Evolutionary conservation across 2,888 invertebrate species (phyloP).

Genomic region (Polymixis lichenea): DNA sequence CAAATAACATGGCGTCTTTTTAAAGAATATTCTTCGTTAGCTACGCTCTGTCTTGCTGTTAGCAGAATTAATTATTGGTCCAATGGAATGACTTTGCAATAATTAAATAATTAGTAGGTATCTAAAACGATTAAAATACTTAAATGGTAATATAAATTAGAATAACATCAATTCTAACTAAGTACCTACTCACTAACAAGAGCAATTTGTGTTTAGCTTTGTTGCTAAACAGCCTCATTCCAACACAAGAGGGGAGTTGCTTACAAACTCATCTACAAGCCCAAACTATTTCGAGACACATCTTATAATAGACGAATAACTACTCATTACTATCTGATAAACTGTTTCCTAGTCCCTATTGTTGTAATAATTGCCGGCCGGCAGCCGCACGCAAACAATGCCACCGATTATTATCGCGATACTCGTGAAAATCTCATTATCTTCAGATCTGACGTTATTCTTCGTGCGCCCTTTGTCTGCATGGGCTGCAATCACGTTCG

Average conservation of each 20-base stretch:
- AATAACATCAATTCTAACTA: neutral
- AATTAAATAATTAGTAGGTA: neutral
- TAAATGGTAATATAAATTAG: neutral
- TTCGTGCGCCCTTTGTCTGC: slow-evolving; percentile 64
- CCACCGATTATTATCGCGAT: slow-evolving; percentile 79
- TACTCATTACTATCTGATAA: slow-evolving; percentile 63
- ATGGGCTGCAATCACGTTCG: slow-evolving; percentile 72
- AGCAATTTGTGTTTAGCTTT: slow-evolving; percentile 17
- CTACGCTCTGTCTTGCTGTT: slow-evolving; percentile 1
- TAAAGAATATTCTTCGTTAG: slow-evolving; percentile 17
- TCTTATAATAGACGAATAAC: slow-evolving; percentile 55
- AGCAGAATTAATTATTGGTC: neutral
- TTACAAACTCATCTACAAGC: slow-evolving; percentile 27
- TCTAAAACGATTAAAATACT: neutral
- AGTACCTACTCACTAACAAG: neutral
- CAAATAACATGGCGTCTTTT: slow-evolving; percentile 38
- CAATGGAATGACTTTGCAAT: no score
- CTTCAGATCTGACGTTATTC: slow-evolving; percentile 75
- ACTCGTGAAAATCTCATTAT: slow-evolving; percentile 82
- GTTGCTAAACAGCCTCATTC: slow-evolving; percentile 2
- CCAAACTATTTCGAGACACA: slow-evolving; percentile 37
- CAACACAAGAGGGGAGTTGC: neutral
- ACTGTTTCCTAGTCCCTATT: slow-evolving; percentile 63
- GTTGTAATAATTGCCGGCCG: slow-evolving; percentile 70
- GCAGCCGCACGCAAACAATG: slow-evolving; percentile 73